Evolutionary conservation across 2,797 vertebrate species (phyloP).

Genomic region (Sebastes umbrosus): DNA sequence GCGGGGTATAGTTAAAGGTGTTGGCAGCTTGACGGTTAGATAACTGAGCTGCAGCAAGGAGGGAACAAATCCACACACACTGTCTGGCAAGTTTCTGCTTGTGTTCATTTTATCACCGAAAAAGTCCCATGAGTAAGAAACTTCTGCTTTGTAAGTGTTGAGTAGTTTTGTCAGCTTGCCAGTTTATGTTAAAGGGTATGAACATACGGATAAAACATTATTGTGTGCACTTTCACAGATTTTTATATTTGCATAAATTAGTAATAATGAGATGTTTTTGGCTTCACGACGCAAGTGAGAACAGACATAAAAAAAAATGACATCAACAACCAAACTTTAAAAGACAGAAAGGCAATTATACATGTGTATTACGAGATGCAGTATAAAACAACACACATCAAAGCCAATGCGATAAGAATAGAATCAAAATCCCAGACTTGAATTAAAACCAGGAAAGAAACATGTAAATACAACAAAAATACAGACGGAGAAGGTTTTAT

Average conservation of each 20-base stretch:
- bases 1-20: not conserved
- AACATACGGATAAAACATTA: not conserved
- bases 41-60: not conserved
- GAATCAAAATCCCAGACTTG: not conserved
- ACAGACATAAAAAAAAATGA: not conserved
- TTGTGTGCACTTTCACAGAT: not conserved
- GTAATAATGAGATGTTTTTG: not conserved
- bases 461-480: not conserved
- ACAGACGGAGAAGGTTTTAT: not conserved
- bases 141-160: not conserved
- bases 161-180: not conserved
- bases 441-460: not conserved
- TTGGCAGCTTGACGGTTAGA: slow-evolving; percentile 7
- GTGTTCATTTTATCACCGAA: not conserved
- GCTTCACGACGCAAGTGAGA: not conserved
- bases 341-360: slow-evolving; percentile 10
- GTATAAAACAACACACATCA: not conserved
- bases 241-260: not conserved
- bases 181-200: not conserved
- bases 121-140: slow-evolving; percentile 2
- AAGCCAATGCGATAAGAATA: slow-evolving; percentile 4
- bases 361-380: not conserved
- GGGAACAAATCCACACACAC: not conserved
- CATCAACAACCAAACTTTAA: not conserved
- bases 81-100: slow-evolving; percentile 5